These are phyloP conservation scores for Cephalopachus bancanus DNA, from an alignment of 2,797 vertebrate genomes.

Conservation along the genomic window DNA sequence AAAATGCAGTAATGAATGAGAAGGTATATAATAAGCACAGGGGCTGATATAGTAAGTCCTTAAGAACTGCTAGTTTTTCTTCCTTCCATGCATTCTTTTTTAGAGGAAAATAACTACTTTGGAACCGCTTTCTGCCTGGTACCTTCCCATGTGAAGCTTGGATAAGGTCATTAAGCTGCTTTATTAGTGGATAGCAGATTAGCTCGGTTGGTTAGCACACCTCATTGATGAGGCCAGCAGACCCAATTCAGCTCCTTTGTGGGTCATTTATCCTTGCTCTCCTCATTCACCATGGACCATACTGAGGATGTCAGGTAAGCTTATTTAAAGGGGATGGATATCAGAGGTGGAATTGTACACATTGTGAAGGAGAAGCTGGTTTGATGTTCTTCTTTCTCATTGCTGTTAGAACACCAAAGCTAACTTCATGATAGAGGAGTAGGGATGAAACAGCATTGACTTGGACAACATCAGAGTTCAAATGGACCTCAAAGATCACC, in stretches of 20 bases:
- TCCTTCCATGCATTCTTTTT: background rate
- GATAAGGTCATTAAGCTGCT: background rate
- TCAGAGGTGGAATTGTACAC: constrained; percentile 18
- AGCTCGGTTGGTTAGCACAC: background rate
- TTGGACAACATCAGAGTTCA: background rate
- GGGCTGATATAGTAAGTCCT: background rate
- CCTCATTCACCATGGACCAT: background rate
- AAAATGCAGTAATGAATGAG: background rate
- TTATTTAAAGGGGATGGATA: background rate
- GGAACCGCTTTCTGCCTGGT: background rate
- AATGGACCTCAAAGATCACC: background rate
- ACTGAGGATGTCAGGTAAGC: background rate
- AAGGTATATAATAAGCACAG: background rate
- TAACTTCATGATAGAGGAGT: background rate
- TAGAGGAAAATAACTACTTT: constrained; percentile 27
- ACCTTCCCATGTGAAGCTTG: background rate
- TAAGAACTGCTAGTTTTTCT: background rate
- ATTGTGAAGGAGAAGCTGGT: background rate
- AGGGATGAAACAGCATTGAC: background rate
- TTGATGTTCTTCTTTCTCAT: background rate
- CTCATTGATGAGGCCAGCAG: constrained; percentile 18
- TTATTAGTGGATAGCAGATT: constrained; percentile 40
- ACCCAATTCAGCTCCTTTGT: background rate
- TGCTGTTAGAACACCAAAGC: background rate
- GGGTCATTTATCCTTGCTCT: background rate